These are phyloP conservation scores for Spilarctia lutea DNA, from an alignment of 2,888 invertebrate genomes.

Conservation along the genomic window DNA sequence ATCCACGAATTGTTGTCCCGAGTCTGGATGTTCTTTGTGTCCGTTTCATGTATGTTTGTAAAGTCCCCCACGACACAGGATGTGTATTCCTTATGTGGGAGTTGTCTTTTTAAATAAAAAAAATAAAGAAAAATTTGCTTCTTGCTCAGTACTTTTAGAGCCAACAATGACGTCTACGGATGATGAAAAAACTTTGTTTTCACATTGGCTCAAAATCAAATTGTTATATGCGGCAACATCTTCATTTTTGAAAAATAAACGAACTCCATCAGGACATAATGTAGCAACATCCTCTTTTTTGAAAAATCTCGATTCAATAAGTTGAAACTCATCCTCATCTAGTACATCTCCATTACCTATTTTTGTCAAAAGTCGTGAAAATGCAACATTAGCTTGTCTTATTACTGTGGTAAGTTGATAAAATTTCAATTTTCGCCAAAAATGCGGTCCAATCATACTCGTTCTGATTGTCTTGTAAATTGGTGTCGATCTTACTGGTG, in stretches of 20 bases:
- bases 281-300: constrained; percentile 26
- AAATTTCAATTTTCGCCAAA: constrained; percentile 37
- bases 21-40: too few species aligned
- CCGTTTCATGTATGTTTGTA: too few species aligned
- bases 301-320: constrained; percentile 24
- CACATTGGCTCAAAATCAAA: constrained; percentile 6
- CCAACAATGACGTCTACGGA: constrained; percentile 23
- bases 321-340: constrained; percentile 11
- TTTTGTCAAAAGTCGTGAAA: background rate
- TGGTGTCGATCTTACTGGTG: constrained; percentile 55
- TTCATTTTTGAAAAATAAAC: constrained; percentile 35
- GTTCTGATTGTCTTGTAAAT: too few species aligned
- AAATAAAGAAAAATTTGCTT: too few species aligned
- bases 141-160: constrained; percentile 29
- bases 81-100: too few species aligned
- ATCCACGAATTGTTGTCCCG: too few species aligned
- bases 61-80: too few species aligned
- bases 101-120: too few species aligned
- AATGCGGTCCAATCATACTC: constrained; percentile 29
- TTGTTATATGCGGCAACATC: constrained; percentile 30
- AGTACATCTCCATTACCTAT: constrained; percentile 7
- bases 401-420: constrained; percentile 27
- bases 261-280: constrained; percentile 38
- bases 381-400: constrained; percentile 17
- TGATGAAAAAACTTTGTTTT: constrained; percentile 4